Conservation (phyloP, 2,888 invertebrate genomes). For the Eupithecia insigniata region DNA sequence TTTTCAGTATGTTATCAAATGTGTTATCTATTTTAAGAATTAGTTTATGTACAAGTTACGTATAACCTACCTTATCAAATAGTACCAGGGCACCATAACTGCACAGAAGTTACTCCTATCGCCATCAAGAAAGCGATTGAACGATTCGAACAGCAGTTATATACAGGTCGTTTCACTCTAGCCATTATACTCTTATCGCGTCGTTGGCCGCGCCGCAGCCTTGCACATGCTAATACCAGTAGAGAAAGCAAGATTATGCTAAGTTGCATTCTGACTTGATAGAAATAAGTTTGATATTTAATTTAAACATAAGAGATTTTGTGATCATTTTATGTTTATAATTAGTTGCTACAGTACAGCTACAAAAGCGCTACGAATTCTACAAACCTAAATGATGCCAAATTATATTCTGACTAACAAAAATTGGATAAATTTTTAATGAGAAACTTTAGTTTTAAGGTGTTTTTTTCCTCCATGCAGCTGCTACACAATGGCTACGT, state of each 20-base stretch:
- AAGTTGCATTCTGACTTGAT: neutral
- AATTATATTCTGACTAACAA: neutral
- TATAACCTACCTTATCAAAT: neutral
- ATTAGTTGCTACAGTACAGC: neutral
- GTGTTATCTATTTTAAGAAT: too few species aligned
- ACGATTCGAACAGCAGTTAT: slow-evolving; percentile 5
- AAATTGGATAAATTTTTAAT: neutral
- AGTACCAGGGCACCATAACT: neutral
- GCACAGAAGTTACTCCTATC: neutral
- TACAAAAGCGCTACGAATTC: neutral
- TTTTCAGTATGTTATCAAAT: too few species aligned
- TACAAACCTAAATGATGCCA: neutral
- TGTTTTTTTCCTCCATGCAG: neutral
- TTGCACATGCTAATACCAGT: slow-evolving; percentile 15
- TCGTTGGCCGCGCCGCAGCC: slow-evolving; percentile 14
- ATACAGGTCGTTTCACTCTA: slow-evolving; percentile 14
- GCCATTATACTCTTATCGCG: slow-evolving; percentile 10
- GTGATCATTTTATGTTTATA: neutral
- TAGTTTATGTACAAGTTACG: neutral
- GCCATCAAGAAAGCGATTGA: neutral
- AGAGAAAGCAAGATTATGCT: slow-evolving; percentile 7
- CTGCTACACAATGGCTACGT: neutral
- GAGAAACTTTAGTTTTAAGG: neutral
- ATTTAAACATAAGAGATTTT: neutral
- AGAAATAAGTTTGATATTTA: neutral